Percentiles rank a stretch among this genome's conserved stretches.
phyloP scores from a whole-genome alignment of 2,888 invertebrate species.

The Hermaeophaga mercurialis region DNA sequence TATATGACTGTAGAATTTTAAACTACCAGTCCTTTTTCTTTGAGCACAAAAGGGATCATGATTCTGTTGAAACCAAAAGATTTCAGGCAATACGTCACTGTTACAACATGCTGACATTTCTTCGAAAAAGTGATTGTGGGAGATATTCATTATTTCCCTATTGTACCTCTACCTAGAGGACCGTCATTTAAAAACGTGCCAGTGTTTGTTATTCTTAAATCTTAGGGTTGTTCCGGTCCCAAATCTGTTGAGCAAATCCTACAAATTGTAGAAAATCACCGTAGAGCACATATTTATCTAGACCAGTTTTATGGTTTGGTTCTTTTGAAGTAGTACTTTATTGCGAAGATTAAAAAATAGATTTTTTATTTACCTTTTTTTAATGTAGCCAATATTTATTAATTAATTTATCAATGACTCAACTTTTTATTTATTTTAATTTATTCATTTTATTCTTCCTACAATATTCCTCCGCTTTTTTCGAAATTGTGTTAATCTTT shows the following conservation, averaged over 20 bases:
- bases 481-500: too few relatives aligned
- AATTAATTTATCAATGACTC: too few relatives aligned
- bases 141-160: slow-evolving; percentile 32
- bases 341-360: too few relatives aligned
- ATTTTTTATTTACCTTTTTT: too few relatives aligned
- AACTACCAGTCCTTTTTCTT: slow-evolving; percentile 30
- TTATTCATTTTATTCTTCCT: too few relatives aligned
- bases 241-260: slow-evolving; percentile 43
- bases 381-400: too few relatives aligned
- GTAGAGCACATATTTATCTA: slow-evolving; percentile 35
- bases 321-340: too few relatives aligned
- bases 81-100: slow-evolving; percentile 48
- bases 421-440: too few relatives aligned
- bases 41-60: slow-evolving; percentile 47
- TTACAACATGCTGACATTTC: slow-evolving; percentile 42
- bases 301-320: slow-evolving; percentile 10
- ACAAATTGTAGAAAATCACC: slow-evolving; percentile 44
- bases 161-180: slow-evolving; percentile 23
- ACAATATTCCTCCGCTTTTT: too few relatives aligned
- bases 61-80: slow-evolving; percentile 50
- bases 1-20: too few relatives aligned
- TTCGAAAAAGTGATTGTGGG: slow-evolving; percentile 40
- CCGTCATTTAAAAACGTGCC: slow-evolving; percentile 46
- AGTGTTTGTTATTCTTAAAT: slow-evolving; percentile 52
- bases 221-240: slow-evolving; percentile 50